Evolutionary conservation across 2,797 vertebrate species (phyloP), one percentile per base, ranked within the genome.

Genomic region (Gallirallus australis): DNA sequence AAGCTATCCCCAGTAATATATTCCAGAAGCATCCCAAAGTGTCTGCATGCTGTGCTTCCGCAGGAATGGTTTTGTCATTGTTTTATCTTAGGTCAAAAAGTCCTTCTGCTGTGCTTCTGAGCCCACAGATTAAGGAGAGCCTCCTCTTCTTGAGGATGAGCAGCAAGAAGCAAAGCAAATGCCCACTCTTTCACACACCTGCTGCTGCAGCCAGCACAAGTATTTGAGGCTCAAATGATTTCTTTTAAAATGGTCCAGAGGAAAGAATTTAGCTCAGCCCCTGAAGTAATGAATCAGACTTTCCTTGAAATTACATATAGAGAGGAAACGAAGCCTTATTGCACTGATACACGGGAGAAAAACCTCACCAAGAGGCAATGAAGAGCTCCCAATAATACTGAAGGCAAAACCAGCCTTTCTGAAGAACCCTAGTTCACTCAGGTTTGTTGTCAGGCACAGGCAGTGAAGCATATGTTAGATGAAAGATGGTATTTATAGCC

Each of bases 31-130:
- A 85, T 89, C 61, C 76, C 1, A 0, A 92, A 84, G 33, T 0
- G 23, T 25, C 57, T 92, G 60, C 63, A 76, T 35, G 59, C 71
- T 72, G 56, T 76, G 77, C 89, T 91, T 93, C 70, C 86, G 69
- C 28, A 47, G 57, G 66, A 85, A 69, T 39, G 75, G 64, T 90
- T 92, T 53, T 87, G 79, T 54, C 19, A 83, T 82, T 87, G 75
- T 89, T 94, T 94, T 78, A 71, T 78, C 90, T 80, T 42, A 30
- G 72, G 95, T 93, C 76, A 81, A 60, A 80, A 85, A 85, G 81
- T 81, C 57, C 60, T 79, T 47, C n/a, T 92, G 69, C 64, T 78
- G 28, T 47, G 30, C 75, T 71, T 91, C 76, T 84, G 72, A 77
- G 57, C 45, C 37, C 50, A 70, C 19, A 77, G 78, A 78, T 59